Percentiles rank a stretch among this genome's conserved stretches.
Evolutionary conservation across 2,888 invertebrate genomes (phyloP).

Genomic region (Aleiodes testaceus): DNA sequence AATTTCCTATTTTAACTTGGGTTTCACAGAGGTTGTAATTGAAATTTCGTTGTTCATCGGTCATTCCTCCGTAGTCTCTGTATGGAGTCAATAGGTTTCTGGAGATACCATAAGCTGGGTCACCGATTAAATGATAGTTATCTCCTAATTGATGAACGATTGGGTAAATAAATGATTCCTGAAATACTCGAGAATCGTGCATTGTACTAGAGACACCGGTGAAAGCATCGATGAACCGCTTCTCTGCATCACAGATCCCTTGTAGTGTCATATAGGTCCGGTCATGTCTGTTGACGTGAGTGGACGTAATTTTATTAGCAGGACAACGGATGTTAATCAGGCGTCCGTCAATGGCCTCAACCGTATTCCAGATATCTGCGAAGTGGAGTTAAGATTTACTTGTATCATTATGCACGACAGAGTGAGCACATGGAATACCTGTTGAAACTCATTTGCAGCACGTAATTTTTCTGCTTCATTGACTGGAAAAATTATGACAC

Average conservation of each 20-base stretch:
- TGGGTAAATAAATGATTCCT: constrained; percentile 35
- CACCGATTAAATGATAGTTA: constrained; percentile 31
- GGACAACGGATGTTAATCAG: constrained; percentile 56
- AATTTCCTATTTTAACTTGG: constrained; percentile 46
- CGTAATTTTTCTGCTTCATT: not conserved
- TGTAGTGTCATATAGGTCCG: constrained; percentile 43
- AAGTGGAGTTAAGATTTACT: not conserved
- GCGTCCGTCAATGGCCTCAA: constrained; percentile 45
- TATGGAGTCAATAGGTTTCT: constrained; percentile 45
- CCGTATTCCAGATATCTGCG: constrained; percentile 11
- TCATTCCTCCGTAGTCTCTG: constrained; percentile 43
- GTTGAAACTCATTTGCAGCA: not conserved
- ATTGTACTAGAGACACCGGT: constrained; percentile 41
- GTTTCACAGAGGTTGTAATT: constrained; percentile 37
- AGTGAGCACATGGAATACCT: not conserved
- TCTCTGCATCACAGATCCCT: constrained; percentile 42
- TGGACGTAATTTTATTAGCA: constrained; percentile 60
- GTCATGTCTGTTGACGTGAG: constrained; percentile 59
- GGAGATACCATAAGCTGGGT: constrained; percentile 40
- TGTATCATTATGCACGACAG: not conserved
- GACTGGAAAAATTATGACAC: not conserved
- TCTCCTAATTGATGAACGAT: constrained; percentile 6
- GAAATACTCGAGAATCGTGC: constrained; percentile 40
- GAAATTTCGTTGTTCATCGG: constrained; percentile 30
- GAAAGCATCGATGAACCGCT: constrained; percentile 44